Evolutionary conservation across 2,888 invertebrate genomes (phyloP), one percentile per base, ranked within the genome.

Genomic region (Pantelozetes paolii): DNA sequence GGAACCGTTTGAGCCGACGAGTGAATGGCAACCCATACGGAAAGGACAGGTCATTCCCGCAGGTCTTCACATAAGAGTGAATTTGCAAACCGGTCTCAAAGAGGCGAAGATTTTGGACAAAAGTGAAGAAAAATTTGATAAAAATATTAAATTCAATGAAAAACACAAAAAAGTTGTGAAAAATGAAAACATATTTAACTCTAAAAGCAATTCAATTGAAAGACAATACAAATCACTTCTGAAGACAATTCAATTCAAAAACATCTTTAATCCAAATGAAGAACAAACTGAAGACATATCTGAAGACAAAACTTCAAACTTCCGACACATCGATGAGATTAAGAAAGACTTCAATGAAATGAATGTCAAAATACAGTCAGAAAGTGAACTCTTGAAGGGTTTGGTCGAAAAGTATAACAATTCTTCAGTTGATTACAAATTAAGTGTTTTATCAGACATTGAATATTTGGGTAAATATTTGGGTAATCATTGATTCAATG

Each of bases 11-110:
- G 82, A 86, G 30, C 83, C 88, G 18, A 87, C 88, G 1, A 81
- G 84, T 13, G 86, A 88, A 79, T 89, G 89, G 89, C 86, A 88
- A 81, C 83, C 83, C 76, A 84, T 89, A 6, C 82, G 83, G 79
- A 85, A 86, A 89, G 91, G 88, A 75, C 89, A 90, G 81, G 83
- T 85, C 23, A 85, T 91, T 78, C 90, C 91, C 0, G 82, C 85
- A 74, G 91, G 91, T 1, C 83, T 91, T 2, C 91, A 92, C 81
- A 85, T 90, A 6, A 84, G 90, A 69, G 85, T 91, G 75, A 89
- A 91, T 83, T 82, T 92, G n/a, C 83, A 88, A 82, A 90, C 89
- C 15, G 90, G 90, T 0, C 80, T 86, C 76, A 88, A 86, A 50
- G 90, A 91, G 82, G 91, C 90, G 0, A 91, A 90, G 82, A 82